Percentiles rank a stretch among this genome's conserved stretches.
These are phyloP conservation scores for Danio albolineatus DNA, from an alignment of 2,797 vertebrate species.

Conservation along the genomic window DNA sequence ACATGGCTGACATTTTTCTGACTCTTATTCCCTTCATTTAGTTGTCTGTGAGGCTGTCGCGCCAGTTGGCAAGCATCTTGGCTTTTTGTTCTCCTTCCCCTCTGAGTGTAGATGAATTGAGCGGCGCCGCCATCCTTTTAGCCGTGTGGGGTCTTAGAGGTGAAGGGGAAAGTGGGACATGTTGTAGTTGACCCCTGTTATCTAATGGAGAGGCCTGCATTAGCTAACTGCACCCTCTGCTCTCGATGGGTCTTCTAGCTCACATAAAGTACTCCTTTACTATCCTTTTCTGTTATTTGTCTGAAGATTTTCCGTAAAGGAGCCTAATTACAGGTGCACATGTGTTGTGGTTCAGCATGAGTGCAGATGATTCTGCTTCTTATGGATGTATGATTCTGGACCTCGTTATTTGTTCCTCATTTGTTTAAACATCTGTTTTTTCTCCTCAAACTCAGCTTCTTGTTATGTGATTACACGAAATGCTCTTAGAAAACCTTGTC, in stretches of 20 bases:
- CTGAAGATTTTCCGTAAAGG: slow-evolving; percentile 46
- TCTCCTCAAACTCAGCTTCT: slow-evolving; percentile 36
- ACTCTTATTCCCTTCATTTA: neutral
- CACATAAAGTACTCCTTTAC: slow-evolving; percentile 5
- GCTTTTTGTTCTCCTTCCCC: neutral
- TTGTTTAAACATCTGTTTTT: slow-evolving; percentile 64
- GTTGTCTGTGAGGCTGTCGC: slow-evolving; percentile 11
- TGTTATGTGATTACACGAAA: slow-evolving; percentile 29
- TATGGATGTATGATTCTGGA: slow-evolving; percentile 57
- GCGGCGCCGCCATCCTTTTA: slow-evolving; percentile 29
- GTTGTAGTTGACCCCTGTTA: slow-evolving; percentile 43
- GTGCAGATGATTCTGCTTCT: slow-evolving; percentile 40
- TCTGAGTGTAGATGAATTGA: slow-evolving; percentile 27
- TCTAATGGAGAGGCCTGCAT: slow-evolving; percentile 51
- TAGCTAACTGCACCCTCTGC: slow-evolving; percentile 24
- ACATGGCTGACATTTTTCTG: slow-evolving; percentile 22
- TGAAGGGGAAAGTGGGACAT: slow-evolving; percentile 26
- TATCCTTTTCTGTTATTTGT: slow-evolving; percentile 37
- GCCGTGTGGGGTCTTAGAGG: slow-evolving; percentile 7
- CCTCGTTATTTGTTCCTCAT: slow-evolving; percentile 57
- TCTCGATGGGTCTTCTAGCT: slow-evolving; percentile 31
- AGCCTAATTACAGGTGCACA: slow-evolving; percentile 62
- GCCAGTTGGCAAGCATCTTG: neutral
- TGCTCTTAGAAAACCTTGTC: slow-evolving; percentile 14
- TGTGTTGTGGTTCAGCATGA: slow-evolving; percentile 62